Percentiles rank a stretch among this genome's conserved stretches.
Evolutionary conservation across 1,140 invertebrate genomes (phyloP).

Genomic region (Hestina assimilis): DNA sequence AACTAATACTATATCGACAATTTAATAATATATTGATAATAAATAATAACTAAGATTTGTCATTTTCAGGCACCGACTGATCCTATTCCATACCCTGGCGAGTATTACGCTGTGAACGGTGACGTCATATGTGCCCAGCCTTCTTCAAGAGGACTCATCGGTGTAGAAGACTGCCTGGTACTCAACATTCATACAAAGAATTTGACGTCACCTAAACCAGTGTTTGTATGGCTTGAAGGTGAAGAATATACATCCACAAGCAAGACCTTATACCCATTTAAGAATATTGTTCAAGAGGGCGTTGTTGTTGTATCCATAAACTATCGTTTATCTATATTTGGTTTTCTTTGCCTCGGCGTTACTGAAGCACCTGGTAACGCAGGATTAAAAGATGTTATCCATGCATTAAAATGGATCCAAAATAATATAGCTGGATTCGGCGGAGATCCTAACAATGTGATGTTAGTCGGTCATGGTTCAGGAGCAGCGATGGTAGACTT

Average conservation of each 20-base stretch:
- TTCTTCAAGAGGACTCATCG: constrained; percentile 44
- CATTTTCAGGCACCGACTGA: constrained; percentile 56
- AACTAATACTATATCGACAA: neutral
- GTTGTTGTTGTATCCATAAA: constrained; percentile 54
- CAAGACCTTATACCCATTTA: constrained; percentile 33
- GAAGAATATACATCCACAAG: constrained; percentile 49
- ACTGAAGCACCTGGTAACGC: constrained; percentile 80
- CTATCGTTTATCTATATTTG: constrained; percentile 73
- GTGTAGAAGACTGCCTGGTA: constrained; percentile 60
- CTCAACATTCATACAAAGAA: constrained; percentile 54
- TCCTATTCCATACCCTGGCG: constrained; percentile 39
- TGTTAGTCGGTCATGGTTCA: constrained; percentile 81
- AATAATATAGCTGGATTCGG: constrained; percentile 82
- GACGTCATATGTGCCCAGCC: constrained; percentile 58
- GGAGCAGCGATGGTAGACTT: constrained; percentile 81
- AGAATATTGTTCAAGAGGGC: constrained; percentile 42
- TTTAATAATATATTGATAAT: no score
- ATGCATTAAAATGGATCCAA: constrained; percentile 82
- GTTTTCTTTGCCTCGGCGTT: constrained; percentile 81
- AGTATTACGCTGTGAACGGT: constrained; percentile 43
- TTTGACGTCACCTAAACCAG: constrained; percentile 47
- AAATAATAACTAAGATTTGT: neutral
- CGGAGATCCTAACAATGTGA: constrained; percentile 81
- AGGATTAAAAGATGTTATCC: constrained; percentile 82
- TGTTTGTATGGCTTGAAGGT: constrained; percentile 58